Conservation (phyloP, 1,140 invertebrate species). For the Diachasmimorpha longicaudata region DNA sequence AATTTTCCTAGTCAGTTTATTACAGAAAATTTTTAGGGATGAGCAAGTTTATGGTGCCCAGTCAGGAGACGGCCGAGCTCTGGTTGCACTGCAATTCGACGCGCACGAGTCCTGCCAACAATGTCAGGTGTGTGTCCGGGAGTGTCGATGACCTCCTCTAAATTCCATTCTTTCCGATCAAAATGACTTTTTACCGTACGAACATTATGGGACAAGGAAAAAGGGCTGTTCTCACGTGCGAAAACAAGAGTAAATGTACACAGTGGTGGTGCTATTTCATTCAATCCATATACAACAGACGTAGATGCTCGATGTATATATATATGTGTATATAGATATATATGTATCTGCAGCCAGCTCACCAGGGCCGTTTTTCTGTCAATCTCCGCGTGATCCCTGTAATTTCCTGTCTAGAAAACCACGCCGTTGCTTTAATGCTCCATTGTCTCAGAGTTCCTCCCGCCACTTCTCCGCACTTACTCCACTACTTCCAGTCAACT, state of each 20-base stretch:
- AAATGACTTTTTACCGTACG: neutral
- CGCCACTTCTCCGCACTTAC: slow-evolving; percentile 18
- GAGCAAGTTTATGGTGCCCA: neutral
- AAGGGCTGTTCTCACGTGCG: slow-evolving; percentile 3
- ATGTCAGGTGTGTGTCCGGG: slow-evolving; percentile 22
- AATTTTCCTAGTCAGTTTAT: too few relatives aligned
- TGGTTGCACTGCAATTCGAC: slow-evolving; percentile 13
- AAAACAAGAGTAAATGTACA: slow-evolving; percentile 7
- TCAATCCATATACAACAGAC: neutral
- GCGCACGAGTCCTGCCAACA: neutral
- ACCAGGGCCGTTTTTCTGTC: slow-evolving; percentile 59
- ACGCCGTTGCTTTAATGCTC: slow-evolving; percentile 60
- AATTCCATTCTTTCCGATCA: slow-evolving; percentile 6
- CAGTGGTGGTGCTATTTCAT: neutral
- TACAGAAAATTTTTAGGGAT: neutral
- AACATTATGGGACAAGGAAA: neutral
- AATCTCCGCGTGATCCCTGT: slow-evolving; percentile 62
- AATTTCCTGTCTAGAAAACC: slow-evolving; percentile 63
- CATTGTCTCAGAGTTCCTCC: slow-evolving; percentile 55
- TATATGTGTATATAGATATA: too few relatives aligned
- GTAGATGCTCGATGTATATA: neutral
- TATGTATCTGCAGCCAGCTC: slow-evolving; percentile 14
- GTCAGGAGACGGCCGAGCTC: neutral
- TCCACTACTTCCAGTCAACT: slow-evolving; percentile 41
- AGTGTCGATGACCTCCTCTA: slow-evolving; percentile 15